These are phyloP conservation scores for Anser cygnoides DNA, from an alignment of 2,113 vertebrate genomes.

Conservation along the genomic window DNA sequence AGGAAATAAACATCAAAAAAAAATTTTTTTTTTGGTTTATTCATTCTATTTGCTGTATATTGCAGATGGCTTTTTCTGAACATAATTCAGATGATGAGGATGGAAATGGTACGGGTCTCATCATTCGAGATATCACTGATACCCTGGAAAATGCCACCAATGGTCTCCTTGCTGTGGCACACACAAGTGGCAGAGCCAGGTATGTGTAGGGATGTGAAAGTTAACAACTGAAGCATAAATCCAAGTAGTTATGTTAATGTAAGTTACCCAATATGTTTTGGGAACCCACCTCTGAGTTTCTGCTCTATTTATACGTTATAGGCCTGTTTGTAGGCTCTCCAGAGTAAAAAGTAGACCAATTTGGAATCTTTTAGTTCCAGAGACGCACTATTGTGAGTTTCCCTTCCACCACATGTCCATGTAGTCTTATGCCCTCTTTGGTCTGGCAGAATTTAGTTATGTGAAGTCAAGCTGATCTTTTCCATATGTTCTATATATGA, in stretches of 20 bases:
- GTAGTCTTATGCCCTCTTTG: neutral
- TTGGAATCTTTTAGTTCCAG: neutral
- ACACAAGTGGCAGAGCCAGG: constrained; percentile 31
- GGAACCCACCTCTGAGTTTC: neutral
- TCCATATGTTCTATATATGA: neutral
- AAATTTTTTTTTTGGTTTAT: neutral
- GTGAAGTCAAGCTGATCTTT: neutral
- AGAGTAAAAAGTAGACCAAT: neutral
- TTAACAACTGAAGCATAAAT: neutral
- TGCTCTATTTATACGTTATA: neutral
- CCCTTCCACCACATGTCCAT: neutral
- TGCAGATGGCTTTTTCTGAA: constrained; percentile 66
- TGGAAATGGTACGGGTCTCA: constrained; percentile 42
- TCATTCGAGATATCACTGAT: constrained; percentile 55
- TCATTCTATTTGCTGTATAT: neutral
- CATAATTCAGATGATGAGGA: constrained; percentile 5
- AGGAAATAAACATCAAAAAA: neutral
- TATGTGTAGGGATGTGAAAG: neutral
- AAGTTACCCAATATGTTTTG: neutral
- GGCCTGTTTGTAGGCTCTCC: neutral
- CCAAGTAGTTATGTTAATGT: neutral
- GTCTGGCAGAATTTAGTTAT: neutral
- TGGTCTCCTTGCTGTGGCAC: constrained; percentile 44
- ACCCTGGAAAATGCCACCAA: constrained; percentile 11
- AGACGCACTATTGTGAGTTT: neutral